Percentiles rank a stretch among this genome's conserved stretches.
phyloP scores from a whole-genome alignment of 2,113 vertebrate species.

The Hoplias malabaricus region DNA sequence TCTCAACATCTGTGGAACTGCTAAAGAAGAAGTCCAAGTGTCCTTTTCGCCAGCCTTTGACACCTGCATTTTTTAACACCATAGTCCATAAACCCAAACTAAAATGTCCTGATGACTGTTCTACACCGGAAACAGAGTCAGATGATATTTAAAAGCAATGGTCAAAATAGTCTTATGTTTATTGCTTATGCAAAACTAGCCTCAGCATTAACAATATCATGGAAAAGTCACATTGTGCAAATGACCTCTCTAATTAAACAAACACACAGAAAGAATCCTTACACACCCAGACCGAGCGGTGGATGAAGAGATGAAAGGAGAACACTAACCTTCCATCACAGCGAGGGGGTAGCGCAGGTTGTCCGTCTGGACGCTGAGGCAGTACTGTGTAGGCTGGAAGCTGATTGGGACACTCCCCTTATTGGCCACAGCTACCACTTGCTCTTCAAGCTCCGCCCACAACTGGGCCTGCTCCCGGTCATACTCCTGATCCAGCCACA shows the following conservation, averaged over 20 bases:
- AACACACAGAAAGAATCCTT: not conserved
- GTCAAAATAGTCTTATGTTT: too few relatives aligned
- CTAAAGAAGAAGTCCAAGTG: too few relatives aligned
- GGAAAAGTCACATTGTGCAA: not conserved
- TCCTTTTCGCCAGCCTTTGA: too few relatives aligned
- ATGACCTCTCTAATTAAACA: not conserved
- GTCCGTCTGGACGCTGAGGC: constrained; percentile 89
- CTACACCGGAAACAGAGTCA: too few relatives aligned
- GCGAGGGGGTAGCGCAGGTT: constrained; percentile 88
- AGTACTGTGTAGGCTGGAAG: constrained; percentile 91
- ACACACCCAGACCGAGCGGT: not conserved
- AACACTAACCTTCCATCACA: constrained; percentile 84
- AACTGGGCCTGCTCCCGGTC: constrained; percentile 86
- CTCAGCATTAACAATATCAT: not conserved
- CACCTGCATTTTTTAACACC: too few relatives aligned
- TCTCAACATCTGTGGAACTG: too few relatives aligned
- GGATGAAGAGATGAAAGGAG: not conserved
- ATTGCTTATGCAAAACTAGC: too few relatives aligned
- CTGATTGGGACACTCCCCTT: constrained; percentile 76
- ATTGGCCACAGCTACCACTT: constrained; percentile 83
- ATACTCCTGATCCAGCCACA: constrained; percentile 95
- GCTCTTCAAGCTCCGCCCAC: constrained; percentile 92
- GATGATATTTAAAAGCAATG: too few relatives aligned
- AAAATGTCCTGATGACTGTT: too few relatives aligned
- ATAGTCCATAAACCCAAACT: too few relatives aligned